A percentile compares a stretch with the other conserved stretches of the same genome.
phyloP scores from a whole-genome alignment of 2,888 invertebrate species.

The Diarsia dahlii region DNA sequence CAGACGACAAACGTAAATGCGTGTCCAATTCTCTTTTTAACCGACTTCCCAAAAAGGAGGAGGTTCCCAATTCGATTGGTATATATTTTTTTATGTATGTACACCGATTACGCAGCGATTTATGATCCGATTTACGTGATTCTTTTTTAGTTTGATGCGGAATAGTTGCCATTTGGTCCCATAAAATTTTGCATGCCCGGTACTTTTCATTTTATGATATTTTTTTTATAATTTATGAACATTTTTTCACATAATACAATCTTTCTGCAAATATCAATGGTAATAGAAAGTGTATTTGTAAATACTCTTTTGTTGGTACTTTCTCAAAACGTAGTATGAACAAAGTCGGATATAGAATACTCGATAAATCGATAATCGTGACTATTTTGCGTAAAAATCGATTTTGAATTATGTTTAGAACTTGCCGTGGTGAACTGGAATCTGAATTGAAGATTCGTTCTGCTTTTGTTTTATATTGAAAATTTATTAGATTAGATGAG shows the following conservation, averaged over 20 bases:
- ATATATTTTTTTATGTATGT: no score
- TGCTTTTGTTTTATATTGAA: neutral
- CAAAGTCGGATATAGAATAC: constrained; percentile 5
- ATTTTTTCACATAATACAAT: constrained; percentile 3
- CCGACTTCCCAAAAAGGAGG: no score
- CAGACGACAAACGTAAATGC: neutral
- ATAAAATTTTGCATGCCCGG: no score
- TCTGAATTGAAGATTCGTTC: neutral
- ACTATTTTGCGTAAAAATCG: constrained; percentile 24
- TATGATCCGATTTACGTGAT: no score
- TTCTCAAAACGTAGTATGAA: constrained; percentile 25
- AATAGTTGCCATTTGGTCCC: no score
- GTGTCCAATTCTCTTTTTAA: neutral
- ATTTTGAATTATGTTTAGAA: constrained; percentile 33
- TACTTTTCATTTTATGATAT: no score
- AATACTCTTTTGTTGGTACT: constrained; percentile 22
- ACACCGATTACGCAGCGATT: no score
- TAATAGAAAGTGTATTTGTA: constrained; percentile 41
- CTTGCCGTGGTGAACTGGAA: constrained; percentile 1
- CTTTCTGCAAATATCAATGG: neutral
- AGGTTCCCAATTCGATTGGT: no score
- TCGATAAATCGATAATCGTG: constrained; percentile 29
- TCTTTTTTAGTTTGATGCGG: no score
- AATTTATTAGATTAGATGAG: constrained; percentile 14
- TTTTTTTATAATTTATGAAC: no score